phyloP scores from a whole-genome alignment of 2,113 vertebrate species.

The Tenebrosternarchus preto region DNA sequence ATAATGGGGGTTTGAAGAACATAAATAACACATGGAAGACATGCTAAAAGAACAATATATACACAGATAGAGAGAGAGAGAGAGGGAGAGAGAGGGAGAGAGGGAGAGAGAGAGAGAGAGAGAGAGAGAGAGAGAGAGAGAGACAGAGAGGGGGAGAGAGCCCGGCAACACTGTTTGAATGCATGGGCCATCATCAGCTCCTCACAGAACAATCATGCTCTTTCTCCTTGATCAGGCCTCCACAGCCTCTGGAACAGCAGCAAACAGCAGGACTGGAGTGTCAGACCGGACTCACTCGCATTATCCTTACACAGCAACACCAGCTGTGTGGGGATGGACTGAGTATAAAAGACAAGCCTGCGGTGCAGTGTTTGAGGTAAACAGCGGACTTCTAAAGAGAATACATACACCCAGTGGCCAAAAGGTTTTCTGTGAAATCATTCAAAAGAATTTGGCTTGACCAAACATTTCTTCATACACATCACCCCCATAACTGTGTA shows the following conservation, averaged over 20 bases:
- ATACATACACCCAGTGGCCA: too few relatives aligned
- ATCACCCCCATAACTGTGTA: not conserved
- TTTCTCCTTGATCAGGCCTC: constrained; percentile 18
- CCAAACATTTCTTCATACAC: constrained; percentile 4
- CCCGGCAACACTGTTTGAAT: not conserved
- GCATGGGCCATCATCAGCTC: constrained; percentile 1
- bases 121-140: not conserved
- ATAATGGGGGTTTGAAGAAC: not conserved
- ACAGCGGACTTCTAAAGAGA: not conserved
- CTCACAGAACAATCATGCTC: not conserved
- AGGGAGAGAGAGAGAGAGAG: not conserved
- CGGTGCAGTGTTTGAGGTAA: not conserved
- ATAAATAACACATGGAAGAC: not conserved
- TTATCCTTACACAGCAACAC: not conserved
- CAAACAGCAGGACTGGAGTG: not conserved
- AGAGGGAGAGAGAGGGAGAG: not conserved
- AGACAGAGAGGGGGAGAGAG: not conserved
- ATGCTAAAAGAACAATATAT: not conserved
- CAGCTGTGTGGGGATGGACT: constrained; percentile 6
- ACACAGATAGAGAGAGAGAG: not conserved
- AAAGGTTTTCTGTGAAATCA: not conserved
- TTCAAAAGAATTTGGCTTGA: not conserved
- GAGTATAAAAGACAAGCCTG: not conserved
- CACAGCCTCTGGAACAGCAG: constrained; percentile 23
- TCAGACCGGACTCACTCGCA: constrained; percentile 17